Percentiles rank a stretch among this genome's conserved stretches.
phyloP scores from a whole-genome alignment of 2,888 invertebrate species.

The Agrenia bidenticulata region DNA sequence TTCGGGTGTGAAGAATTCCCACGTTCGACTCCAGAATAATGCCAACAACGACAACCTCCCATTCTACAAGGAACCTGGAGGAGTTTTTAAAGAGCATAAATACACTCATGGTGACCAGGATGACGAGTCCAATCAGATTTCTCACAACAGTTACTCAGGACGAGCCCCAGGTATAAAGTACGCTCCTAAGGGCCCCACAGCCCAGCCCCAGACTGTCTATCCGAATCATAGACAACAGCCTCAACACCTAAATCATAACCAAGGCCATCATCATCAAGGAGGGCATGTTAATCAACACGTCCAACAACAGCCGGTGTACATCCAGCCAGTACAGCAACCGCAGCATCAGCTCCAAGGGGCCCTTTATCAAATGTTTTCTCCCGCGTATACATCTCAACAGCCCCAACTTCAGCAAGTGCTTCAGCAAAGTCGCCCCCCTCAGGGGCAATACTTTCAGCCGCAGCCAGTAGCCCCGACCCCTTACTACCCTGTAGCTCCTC shows the following conservation, averaged over 20 bases:
- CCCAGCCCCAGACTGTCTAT: conserved; percentile 29
- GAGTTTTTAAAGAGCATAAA: conserved; percentile 44
- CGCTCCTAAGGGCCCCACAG: conserved; percentile 38
- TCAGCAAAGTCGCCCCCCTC: not conserved
- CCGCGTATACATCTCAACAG: conserved; percentile 16
- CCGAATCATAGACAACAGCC: conserved; percentile 20
- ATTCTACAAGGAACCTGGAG: conserved; percentile 52
- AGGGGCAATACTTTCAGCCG: conserved; percentile 9
- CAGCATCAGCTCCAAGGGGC: conserved; percentile 17
- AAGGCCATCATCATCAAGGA: conserved; percentile 8
- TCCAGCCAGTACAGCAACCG: conserved; percentile 26
- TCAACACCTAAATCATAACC: conserved; percentile 13
- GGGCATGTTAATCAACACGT: conserved; percentile 14
- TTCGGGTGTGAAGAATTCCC: conserved; percentile 38
- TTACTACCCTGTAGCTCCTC: conserved; percentile 4
- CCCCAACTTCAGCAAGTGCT: conserved; percentile 19
- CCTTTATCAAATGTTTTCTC: too few species aligned
- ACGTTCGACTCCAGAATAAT: conserved; percentile 12
- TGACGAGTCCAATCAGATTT: conserved; percentile 14
- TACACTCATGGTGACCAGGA: not conserved
- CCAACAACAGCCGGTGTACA: conserved; percentile 23
- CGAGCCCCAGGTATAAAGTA: conserved; percentile 38
- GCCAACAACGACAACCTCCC: conserved; percentile 45
- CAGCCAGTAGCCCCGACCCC: conserved; percentile 14
- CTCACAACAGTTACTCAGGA: not conserved